phyloP scores from a whole-genome alignment of 2,888 invertebrate genomes.

The Eremobia ochroleuca region DNA sequence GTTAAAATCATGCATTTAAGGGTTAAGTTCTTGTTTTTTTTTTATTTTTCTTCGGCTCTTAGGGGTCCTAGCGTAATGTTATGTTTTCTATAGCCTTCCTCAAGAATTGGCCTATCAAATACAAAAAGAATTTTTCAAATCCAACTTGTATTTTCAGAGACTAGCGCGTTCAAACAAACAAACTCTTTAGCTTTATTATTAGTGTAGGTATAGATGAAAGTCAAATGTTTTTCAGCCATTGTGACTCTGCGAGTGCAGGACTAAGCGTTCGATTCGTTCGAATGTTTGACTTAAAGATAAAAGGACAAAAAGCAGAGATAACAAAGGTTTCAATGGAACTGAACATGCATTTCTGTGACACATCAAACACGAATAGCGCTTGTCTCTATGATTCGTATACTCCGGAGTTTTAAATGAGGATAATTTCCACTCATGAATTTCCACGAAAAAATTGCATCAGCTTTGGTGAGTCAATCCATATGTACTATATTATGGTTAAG shows the following conservation, averaged over 20 bases:
- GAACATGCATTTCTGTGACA: slow-evolving; percentile 21
- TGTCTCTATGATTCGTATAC: background rate
- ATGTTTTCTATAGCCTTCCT: too few species aligned
- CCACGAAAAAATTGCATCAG: slow-evolving; percentile 4
- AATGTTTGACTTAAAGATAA: slow-evolving; percentile 36
- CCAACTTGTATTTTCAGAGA: too few species aligned
- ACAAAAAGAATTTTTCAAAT: too few species aligned
- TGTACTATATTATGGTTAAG: too few species aligned
- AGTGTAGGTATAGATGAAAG: background rate
- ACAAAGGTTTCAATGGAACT: slow-evolving; percentile 31
- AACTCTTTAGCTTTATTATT: too few species aligned
- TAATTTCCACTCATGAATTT: background rate
- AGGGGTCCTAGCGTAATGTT: too few species aligned
- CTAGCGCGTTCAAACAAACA: too few species aligned
- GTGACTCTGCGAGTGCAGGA: background rate
- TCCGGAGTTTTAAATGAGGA: slow-evolving; percentile 12
- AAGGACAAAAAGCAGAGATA: slow-evolving; percentile 27
- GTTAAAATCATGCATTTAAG: too few species aligned
- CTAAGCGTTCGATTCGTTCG: background rate
- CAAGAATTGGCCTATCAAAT: too few species aligned
- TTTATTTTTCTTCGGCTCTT: too few species aligned
- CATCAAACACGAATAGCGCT: slow-evolving; percentile 14
- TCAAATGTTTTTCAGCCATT: background rate
- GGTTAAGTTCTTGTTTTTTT: too few species aligned
- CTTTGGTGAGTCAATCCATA: background rate